Evolutionary conservation across 2,113 vertebrate genomes (phyloP).

Genomic region (Helogale parvula): DNA sequence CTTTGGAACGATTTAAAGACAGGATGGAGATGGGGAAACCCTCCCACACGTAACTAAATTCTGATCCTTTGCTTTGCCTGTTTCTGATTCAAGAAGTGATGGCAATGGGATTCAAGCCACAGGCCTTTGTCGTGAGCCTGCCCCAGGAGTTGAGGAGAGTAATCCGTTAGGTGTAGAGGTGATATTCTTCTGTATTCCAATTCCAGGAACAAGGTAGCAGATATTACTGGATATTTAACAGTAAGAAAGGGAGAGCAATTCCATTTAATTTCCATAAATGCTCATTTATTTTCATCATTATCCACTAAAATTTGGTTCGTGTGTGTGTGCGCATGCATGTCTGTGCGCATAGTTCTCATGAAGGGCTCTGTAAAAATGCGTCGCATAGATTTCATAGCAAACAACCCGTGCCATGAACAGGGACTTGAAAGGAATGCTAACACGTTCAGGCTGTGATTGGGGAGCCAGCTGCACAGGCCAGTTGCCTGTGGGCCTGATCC

Average conservation of each 20-base stretch:
- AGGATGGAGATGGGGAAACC: fast-evolving
- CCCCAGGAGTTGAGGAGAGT: background rate
- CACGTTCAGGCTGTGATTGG: background rate
- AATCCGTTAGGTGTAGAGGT: background rate
- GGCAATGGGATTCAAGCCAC: no score
- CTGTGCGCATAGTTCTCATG: background rate
- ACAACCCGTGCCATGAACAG: background rate
- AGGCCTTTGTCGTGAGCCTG: background rate
- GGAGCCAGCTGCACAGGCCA: background rate
- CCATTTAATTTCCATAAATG: background rate
- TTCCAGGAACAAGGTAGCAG: background rate
- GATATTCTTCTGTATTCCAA: background rate
- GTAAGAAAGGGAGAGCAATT: background rate
- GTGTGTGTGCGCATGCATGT: fast-evolving
- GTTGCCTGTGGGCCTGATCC: background rate
- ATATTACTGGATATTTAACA: background rate
- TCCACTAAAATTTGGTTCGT: background rate
- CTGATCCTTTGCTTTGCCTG: no score
- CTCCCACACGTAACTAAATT: fast-evolving
- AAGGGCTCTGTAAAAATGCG: background rate
- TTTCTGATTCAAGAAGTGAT: background rate
- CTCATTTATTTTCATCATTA: background rate
- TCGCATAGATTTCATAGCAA: background rate
- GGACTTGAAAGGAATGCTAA: background rate
- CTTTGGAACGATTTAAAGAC: background rate